A percentile compares a stretch with the other conserved stretches of the same genome.
Evolutionary conservation across 2,797 vertebrate species (phyloP).

Genomic region (Gouania willdenowi): DNA sequence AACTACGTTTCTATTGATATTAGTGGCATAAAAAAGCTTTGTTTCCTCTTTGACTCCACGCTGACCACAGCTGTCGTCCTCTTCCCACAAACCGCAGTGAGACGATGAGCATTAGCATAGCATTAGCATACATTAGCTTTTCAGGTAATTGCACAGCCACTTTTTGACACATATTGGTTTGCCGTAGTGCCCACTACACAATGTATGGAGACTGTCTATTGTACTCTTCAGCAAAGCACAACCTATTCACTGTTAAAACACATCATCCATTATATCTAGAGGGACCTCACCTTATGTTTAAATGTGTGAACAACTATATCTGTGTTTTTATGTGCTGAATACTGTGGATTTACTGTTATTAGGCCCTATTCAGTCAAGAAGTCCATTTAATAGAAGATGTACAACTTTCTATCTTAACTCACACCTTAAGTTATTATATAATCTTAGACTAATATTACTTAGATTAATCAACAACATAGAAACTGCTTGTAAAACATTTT

Average conservation of each 20-base stretch:
- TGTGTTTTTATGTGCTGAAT: slow-evolving; percentile 12
- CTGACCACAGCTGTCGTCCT: slow-evolving; percentile 5
- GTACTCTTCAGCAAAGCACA: slow-evolving; percentile 53
- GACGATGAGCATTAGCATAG: too few relatives aligned
- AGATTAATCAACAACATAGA: too few relatives aligned
- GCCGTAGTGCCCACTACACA: slow-evolving; percentile 9
- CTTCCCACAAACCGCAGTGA: not conserved
- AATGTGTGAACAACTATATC: slow-evolving; percentile 24
- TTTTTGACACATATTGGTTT: slow-evolving; percentile 33
- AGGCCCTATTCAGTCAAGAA: slow-evolving; percentile 50
- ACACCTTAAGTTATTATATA: slow-evolving; percentile 34
- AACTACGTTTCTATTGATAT: too few relatives aligned
- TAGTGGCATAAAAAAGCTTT: too few relatives aligned
- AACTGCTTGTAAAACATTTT: slow-evolving; percentile 44
- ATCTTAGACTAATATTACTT: slow-evolving; percentile 29
- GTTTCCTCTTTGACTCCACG: too few relatives aligned
- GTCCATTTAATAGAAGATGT: slow-evolving; percentile 36
- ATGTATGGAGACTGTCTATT: slow-evolving; percentile 3
- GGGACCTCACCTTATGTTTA: too few relatives aligned
- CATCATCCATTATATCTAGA: too few relatives aligned
- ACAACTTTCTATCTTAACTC: slow-evolving; percentile 48
- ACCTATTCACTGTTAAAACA: slow-evolving; percentile 16
- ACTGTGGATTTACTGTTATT: slow-evolving; percentile 22
- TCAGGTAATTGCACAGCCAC: slow-evolving; percentile 56
- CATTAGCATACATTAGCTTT: not conserved